A percentile compares a stretch with the other conserved stretches of the same genome.
These are phyloP conservation scores for Zaprionus nigranus DNA, from an alignment of 1,140 invertebrate species.

Conservation along the genomic window DNA sequence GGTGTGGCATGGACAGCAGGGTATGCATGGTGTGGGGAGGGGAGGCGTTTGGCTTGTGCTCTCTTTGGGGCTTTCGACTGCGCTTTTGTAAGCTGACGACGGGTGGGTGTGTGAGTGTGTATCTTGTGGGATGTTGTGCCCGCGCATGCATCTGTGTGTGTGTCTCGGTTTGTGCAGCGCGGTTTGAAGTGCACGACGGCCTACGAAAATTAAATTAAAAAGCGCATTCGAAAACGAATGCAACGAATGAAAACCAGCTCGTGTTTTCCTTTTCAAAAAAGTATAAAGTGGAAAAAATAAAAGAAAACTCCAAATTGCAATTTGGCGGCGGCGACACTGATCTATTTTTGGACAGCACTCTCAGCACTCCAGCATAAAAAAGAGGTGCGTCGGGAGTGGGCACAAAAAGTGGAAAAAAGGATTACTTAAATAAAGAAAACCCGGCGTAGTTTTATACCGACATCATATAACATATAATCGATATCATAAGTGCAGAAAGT, in stretches of 20 bases:
- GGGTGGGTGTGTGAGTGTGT: conserved; percentile 17
- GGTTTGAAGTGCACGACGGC: conserved; percentile 70
- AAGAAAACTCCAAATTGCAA: conserved; percentile 45
- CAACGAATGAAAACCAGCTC: conserved; percentile 41
- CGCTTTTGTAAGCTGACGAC: conserved; percentile 67
- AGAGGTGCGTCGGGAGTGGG: not conserved
- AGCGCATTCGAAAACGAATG: conserved; percentile 55
- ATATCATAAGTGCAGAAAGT: not conserved
- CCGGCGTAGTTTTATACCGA: not conserved
- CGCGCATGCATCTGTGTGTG: too few relatives aligned
- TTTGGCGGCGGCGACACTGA: conserved; percentile 14
- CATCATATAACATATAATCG: not conserved
- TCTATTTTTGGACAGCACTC: conserved; percentile 18
- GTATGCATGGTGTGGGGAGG: conserved; percentile 12
- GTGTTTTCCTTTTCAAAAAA: conserved; percentile 35
- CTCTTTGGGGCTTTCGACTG: conserved; percentile 34
- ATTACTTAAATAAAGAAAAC: not conserved
- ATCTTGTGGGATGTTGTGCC: too few relatives aligned
- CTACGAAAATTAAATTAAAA: conserved; percentile 80
- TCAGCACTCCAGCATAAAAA: not conserved
- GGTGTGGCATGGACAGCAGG: conserved; percentile 31
- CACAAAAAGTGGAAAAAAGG: not conserved
- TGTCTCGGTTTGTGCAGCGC: conserved; percentile 26
- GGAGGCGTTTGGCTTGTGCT: conserved; percentile 1
- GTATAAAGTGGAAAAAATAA: conserved; percentile 18